These are phyloP conservation scores for Holacanthus passer DNA, from an alignment of 2,113 vertebrate genomes.

Conservation along the genomic window DNA sequence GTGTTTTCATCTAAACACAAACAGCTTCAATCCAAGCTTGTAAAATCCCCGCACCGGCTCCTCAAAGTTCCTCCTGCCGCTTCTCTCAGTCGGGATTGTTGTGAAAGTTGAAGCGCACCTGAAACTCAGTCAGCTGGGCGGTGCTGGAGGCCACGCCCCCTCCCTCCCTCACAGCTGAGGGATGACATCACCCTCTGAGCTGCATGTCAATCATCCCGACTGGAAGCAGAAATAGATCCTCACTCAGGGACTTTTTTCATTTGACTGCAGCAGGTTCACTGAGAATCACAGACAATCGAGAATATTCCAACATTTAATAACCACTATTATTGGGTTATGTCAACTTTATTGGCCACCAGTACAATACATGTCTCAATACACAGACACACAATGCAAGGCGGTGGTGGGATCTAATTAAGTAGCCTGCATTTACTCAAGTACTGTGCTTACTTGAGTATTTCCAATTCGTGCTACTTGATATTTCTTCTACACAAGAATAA, in stretches of 20 bases:
- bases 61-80: background rate
- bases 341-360: no score
- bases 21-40: background rate
- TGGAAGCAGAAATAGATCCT: slow-evolving; percentile 26
- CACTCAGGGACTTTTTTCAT: background rate
- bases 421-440: background rate
- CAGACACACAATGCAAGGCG: background rate
- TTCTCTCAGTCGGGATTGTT: slow-evolving; percentile 59
- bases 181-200: slow-evolving; percentile 77
- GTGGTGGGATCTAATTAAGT: background rate
- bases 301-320: background rate
- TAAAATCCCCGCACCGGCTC: background rate
- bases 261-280: background rate
- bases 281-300: background rate
- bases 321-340: background rate
- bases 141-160: slow-evolving; percentile 37
- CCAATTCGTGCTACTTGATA: background rate
- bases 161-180: background rate
- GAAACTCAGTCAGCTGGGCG: slow-evolving; percentile 46
- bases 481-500: no score
- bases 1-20: slow-evolving; percentile 38
- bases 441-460: background rate
- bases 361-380: no score
- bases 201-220: slow-evolving; percentile 34
- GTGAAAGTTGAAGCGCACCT: slow-evolving; percentile 78